Percentiles rank a stretch among this genome's conserved stretches.
Conservation (phyloP, 2,888 invertebrate genomes). For the Hypsopygia costalis region DNA sequence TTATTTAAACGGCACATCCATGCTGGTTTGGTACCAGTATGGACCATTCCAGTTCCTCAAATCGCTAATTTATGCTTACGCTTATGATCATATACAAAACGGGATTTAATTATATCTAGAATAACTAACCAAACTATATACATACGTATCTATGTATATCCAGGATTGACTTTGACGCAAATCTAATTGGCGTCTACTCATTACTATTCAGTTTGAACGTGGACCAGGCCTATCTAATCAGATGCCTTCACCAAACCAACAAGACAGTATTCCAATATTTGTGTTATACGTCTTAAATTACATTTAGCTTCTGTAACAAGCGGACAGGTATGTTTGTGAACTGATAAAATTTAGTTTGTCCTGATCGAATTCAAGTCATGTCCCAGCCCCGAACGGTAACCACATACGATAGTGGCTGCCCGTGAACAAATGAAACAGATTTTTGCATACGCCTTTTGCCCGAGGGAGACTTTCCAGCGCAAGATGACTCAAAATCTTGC, state of each 20-base stretch:
- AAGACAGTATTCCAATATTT: conserved; percentile 70
- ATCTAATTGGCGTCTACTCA: conserved; percentile 28
- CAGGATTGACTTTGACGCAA: no score
- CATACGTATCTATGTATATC: no score
- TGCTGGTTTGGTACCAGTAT: no score
- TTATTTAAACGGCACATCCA: no score
- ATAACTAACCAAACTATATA: no score
- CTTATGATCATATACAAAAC: no score
- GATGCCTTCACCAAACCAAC: conserved; percentile 43
- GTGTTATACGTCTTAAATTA: conserved; percentile 72
- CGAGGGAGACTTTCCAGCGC: background rate
- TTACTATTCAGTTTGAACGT: conserved; percentile 57
- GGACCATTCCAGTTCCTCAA: no score
- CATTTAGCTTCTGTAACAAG: conserved; percentile 67
- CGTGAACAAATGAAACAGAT: conserved; percentile 34
- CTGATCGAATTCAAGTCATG: conserved; percentile 71
- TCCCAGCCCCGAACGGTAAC: conserved; percentile 40
- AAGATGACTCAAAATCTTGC: background rate
- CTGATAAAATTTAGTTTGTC: conserved; percentile 67
- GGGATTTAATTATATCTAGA: no score
- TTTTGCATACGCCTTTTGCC: conserved; percentile 24
- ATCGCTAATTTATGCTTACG: no score
- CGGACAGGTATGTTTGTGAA: conserved; percentile 65
- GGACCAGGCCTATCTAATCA: conserved; percentile 61
- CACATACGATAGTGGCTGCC: conserved; percentile 32